Evolutionary conservation across 2,797 vertebrate species (phyloP), one percentile per base, ranked within the genome.

Genomic region (Enteromius unitaeniatus): DNA sequence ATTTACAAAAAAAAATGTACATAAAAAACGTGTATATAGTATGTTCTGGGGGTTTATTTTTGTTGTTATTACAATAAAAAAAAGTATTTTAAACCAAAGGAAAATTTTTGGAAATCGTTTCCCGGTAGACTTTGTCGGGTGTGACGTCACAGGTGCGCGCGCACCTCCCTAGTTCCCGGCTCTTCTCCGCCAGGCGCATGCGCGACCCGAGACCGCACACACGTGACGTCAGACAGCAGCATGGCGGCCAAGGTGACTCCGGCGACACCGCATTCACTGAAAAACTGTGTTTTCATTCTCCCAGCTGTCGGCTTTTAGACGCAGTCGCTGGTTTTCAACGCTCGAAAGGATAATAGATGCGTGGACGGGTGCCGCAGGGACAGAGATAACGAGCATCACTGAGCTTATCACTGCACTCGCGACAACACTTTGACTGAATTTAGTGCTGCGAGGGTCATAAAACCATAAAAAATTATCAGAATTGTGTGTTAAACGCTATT

Each of bases 181-280:
- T 53, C n/a, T 40, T 58, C 21, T 42, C 78, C 49, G 26, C 26
- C 53, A 67, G 0, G 79, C 84, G 86, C 88, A 85, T 85, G 86
- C 79, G 75, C 84, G 73, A 55, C 19, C 64, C 37, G 2, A 13
- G 1, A 89, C 88, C 91, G n/a, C n/a, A 80, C 90, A 80, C 90
- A 78, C 88, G 93, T 95, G 94, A 95, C 95, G 94, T 95, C 94
- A 94, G 82, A 90, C 49, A 91, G 91, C 96, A 99, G 96, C 95
- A 99, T 99, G 97, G 97, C 97, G 97, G 96, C 96, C 97, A 98
- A 99, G 97, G 97, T 99, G 97, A 99, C 97, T 98, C 96, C 93
- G 91, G 94, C 91, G 91, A 92, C 88, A 88, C 90, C 87, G 79
- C 88, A 81, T 78, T 72, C 80, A 87, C 86, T 77, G 13, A 89